phyloP scores from a whole-genome alignment of 1,140 invertebrate genomes.

The Protaetia brevitarsis region DNA sequence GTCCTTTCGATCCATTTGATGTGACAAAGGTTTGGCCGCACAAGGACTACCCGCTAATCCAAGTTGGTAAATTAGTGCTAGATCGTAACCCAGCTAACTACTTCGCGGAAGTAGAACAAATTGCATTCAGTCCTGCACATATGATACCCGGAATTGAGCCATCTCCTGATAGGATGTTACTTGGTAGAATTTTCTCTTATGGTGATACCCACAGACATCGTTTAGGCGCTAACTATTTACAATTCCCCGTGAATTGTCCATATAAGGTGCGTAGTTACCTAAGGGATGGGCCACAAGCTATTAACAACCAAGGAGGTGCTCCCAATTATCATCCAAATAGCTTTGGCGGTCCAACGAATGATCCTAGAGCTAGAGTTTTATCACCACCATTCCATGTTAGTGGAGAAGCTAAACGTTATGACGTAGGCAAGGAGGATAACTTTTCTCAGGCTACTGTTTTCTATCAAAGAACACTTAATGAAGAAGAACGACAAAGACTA shows the following conservation, averaged over 20 bases:
- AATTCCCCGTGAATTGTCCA: conserved; percentile 87
- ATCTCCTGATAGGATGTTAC: conserved; percentile 86
- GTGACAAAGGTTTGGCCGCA: conserved; percentile 87
- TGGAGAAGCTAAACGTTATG: conserved; percentile 72
- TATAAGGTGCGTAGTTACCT: conserved; percentile 72
- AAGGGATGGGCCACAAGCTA: conserved; percentile 70
- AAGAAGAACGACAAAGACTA: conserved; percentile 67
- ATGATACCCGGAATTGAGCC: conserved; percentile 83
- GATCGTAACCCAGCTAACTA: conserved; percentile 82
- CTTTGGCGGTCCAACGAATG: conserved; percentile 67
- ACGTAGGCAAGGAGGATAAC: conserved; percentile 86
- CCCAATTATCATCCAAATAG: conserved; percentile 91
- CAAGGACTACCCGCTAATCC: conserved; percentile 72
- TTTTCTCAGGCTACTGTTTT: conserved; percentile 80
- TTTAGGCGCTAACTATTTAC: conserved; percentile 82
- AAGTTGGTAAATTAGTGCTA: conserved; percentile 79
- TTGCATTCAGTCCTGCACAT: conserved; percentile 83
- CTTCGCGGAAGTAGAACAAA: conserved; percentile 84
- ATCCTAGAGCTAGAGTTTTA: conserved; percentile 53
- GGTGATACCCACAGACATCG: conserved; percentile 84
- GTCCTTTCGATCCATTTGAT: conserved; percentile 77
- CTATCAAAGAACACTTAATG: conserved; percentile 76
- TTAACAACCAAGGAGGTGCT: conserved; percentile 62
- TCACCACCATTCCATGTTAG: conserved; percentile 53
- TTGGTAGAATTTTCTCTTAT: conserved; percentile 85